Evolutionary conservation across 2,888 invertebrate species (phyloP), one percentile per base, ranked within the genome.

Genomic region (Callosobruchus maculatus): DNA sequence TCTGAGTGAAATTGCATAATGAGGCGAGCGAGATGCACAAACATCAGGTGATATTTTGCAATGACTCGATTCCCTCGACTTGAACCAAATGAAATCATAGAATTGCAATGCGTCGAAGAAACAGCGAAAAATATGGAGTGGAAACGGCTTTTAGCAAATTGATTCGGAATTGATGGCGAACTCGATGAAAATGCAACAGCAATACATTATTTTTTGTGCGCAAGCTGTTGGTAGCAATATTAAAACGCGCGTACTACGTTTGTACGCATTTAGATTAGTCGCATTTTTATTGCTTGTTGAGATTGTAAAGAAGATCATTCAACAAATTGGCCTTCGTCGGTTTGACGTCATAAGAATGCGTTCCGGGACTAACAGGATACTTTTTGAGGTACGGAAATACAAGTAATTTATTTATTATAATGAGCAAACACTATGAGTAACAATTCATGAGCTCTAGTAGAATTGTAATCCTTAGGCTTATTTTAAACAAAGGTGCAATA

Each of bases 221-320:
- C 71, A 21, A 70, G 70, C 70, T 49, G 30, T 21, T 49, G 31
- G 72, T 76, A 79, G 79, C 78, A 78, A 79, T 80, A 79, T 80
- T 80, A 77, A 80, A 80, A 72, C 72, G 72, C 75, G 72, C 73
- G 30, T 21, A 22, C 74, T 74, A 79, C 77, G 78, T 75, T 75
- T 77, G 75, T 79, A 77, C 78, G 73, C 76, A 77, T 69, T 74
- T 76, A 74, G 72, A 74, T 68, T 73, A 81, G 83, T 81, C 82
- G 81, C 82, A 83, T 82, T 83, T 83, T 84, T 83, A 82, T 84
- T 79, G 77, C 75, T 74, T 77, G 77, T 5, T 77, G 79, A 79
- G 80, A 7, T 26, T 4, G 26, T 26, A 26, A 26, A 7, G 26
- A 26, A 7, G 26, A 7, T 26, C 26, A 26, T 26, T 26, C 26